Evolutionary conservation across 2,888 invertebrate species (phyloP), one percentile per base, ranked within the genome.

Genomic region (Drosophila anomalata): DNA sequence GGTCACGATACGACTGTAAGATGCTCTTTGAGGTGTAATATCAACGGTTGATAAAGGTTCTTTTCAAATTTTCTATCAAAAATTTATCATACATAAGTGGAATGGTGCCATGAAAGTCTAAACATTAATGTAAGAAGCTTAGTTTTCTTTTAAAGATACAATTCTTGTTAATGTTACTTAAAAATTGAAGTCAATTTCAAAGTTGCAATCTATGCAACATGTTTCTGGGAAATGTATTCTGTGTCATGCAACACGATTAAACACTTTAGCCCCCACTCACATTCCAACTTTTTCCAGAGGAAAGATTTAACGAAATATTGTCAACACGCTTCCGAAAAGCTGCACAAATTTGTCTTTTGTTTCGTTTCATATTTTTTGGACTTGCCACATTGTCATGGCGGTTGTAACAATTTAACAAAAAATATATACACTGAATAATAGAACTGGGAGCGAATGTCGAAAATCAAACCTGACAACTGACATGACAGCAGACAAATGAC

Each of bases 401-500:
- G 70, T 77, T 79, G 88, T 76, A 73, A 75, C 81, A 75, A 76
- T 82, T 82, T 81, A 76, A 63, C 72, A 77, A 72, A 71, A 61
- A 39, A 59, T 17, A 53, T 14, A 29, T 26, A 42, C 24, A 63
- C 52, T 22, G 58, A 29, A 47, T 54, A 51, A 46, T 39, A 47
- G 57, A 69, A 60, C 56, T 60, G 53, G 17, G 41, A 53, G 58
- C 48, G 17, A 68, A 67, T 83, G 88, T 81, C 79, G 67, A 79
- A 83, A 84, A 84, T 84, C 84, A 84, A 84, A 88, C 77, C 55
- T 88, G 84, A 84, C 84, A 88, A 87, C 79, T 81, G 88, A 84
- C 84, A 84, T 84, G 88, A 84, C 88, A 84, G 84, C 87, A 84
- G 88, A 84, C 88, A 84, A 84, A 84, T 84, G 84, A 88, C 84